phyloP scores from a whole-genome alignment of 2,797 vertebrate genomes.

The Danionella dracula region DNA sequence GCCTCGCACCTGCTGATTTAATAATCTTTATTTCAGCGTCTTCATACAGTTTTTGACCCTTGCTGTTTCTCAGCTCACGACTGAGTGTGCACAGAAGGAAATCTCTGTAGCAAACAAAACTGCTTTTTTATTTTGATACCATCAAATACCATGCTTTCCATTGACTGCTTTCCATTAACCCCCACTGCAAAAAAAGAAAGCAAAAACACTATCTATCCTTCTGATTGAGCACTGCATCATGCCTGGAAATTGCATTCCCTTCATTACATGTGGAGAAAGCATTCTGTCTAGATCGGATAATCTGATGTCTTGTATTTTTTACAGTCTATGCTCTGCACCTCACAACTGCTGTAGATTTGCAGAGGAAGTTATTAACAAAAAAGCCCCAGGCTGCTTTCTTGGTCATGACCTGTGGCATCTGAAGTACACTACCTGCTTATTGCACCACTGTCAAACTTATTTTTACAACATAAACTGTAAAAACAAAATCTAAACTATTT shows the following conservation, averaged over 20 bases:
- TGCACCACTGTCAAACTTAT: too few species aligned
- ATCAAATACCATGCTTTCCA: too few species aligned
- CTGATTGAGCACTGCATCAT: conserved; percentile 42
- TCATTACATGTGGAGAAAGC: conserved; percentile 47
- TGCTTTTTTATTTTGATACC: conserved; percentile 37
- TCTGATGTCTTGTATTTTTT: conserved; percentile 48
- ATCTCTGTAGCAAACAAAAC: conserved; percentile 28
- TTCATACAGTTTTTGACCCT: conserved; percentile 35
- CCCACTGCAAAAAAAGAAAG: conserved; percentile 3
- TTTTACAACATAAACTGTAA: too few species aligned
- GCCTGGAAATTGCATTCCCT: conserved; percentile 55
- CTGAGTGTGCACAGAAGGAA: conserved; percentile 27
- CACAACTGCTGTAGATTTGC: conserved; percentile 48
- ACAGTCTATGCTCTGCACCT: conserved; percentile 31
- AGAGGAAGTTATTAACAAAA: conserved; percentile 23
- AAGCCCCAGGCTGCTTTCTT: background rate
- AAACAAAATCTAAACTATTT: too few species aligned
- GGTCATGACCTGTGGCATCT: background rate
- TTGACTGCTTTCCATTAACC: background rate
- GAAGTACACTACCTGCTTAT: background rate
- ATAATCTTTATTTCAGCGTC: background rate
- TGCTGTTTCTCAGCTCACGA: conserved; percentile 17
- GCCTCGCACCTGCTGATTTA: conserved; percentile 13
- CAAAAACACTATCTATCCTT: conserved; percentile 22
- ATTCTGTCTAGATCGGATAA: conserved; percentile 52